Evolutionary conservation across 2,113 vertebrate genomes (phyloP), one percentile per base, ranked within the genome.

Genomic region (Tragulus kanchil): DNA sequence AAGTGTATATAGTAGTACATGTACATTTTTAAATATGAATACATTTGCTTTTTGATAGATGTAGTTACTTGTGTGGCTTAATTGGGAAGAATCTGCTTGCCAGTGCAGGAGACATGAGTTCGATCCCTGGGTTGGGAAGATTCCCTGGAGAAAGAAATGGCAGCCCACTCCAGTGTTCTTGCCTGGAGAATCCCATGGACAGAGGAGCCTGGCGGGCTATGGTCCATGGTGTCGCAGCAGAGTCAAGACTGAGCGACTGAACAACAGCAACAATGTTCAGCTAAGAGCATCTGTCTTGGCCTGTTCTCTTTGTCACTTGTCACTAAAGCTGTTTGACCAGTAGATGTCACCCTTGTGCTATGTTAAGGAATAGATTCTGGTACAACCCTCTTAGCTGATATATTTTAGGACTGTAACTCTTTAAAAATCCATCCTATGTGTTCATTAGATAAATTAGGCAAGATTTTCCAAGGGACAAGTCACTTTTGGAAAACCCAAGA

Each of bases 271-370:
- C 36, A 36, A 36, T 36, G 36, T 78, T 87, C 56, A 16, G 19
- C 36, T 56, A 8, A 81, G 17, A 83, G 13, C 23, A 3, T 86
- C 19, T 84, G 16, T 48, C 64, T 54, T 52, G 3, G 0, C 19
- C 12, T 23, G 16, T 31, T 81, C 48, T 64, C 56, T 52, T 36
- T 59, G 69, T 56, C 42, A 36, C 62, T 45, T 26, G n/a, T 31
- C 94, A 64, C 78, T n/a, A 21, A 71, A 45, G 23, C 61, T 48
- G 54, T 92, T 52, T 93, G 77, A 85, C 94, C 98, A 98, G 97
- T 67, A 71, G 98, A 86, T 95, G 98, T 97, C 98, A 97, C 98
- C 97, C 86, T 96, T 69, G 84, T 25, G 59, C 93, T 58, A 16
- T 73, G 77, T 81, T 84, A 84, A 54, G 52, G 42, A 54, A 6